Evolutionary conservation across 2,797 vertebrate species (phyloP), one percentile per base, ranked within the genome.

Genomic region (Poecile montanus): DNA sequence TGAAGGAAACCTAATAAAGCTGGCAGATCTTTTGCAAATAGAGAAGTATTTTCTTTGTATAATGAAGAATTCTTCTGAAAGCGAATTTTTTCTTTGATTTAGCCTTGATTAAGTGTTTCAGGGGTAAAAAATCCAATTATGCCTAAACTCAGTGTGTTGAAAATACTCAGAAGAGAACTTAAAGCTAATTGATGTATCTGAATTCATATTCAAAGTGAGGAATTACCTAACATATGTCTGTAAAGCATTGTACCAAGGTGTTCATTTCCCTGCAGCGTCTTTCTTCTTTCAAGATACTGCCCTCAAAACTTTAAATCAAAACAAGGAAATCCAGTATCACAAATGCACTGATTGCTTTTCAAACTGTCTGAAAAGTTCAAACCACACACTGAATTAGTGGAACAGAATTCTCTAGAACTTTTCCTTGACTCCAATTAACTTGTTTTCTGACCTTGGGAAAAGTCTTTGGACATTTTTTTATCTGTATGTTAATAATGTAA

Each of bases 41-140:
- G 63, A 89, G 62, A 67, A 92, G 53, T 23, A 89, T 90, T 83
- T 61, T 82, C 85, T 96, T 97, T 94, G 78, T 84, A 93, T 93
- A 87, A 82, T 72, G 45, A 51, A 91, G 85, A 56, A 73, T 67
- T 82, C 53, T 83, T 90, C 42, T 93, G 63, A 93, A 94, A 95
- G 93, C 0, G 10, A 82, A 10, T 84, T 93, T 93, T 85, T 92
- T 76, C 93, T 96, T 97, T 97, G 70, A 97, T 93, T 97, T 94
- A 86, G 75, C 29, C 65, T 95, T 97, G 94, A 96, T 97, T 95
- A 94, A 95, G 58, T 95, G 73, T 94, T 96, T 93, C 68, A 38
- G 68, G 66, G 70, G 42, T 94, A 93, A 86, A 79, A 85, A 96
- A 96, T 96, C 79, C 91, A 97, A 94, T 97, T 96, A 97, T 93